phyloP scores from a whole-genome alignment of 2,888 invertebrate species.

The Spodoptera exigua region DNA sequence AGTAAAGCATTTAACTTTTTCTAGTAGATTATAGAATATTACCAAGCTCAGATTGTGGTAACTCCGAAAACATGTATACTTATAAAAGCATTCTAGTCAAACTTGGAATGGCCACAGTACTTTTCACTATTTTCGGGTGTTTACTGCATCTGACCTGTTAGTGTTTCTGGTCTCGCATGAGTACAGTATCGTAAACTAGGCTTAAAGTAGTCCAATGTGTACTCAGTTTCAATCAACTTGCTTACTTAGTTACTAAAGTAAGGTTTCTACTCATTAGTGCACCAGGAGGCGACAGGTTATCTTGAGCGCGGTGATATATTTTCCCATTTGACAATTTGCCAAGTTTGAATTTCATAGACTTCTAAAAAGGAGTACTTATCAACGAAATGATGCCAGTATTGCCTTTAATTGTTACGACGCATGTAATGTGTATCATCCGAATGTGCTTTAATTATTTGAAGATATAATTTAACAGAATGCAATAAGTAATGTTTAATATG shows the following conservation, averaged over 20 bases:
- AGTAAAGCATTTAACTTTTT: slow-evolving; percentile 66
- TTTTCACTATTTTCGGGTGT: slow-evolving; percentile 31
- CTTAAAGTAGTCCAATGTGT: slow-evolving; percentile 42
- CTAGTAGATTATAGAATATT: slow-evolving; percentile 55
- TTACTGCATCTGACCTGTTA: slow-evolving; percentile 40
- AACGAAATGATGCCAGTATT: slow-evolving; percentile 70
- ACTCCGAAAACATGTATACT: slow-evolving; percentile 38
- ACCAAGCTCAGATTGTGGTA: slow-evolving; percentile 48
- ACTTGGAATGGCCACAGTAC: slow-evolving; percentile 50
- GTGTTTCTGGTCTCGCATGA: slow-evolving; percentile 40
- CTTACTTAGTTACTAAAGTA: slow-evolving; percentile 21
- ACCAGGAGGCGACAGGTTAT: slow-evolving; percentile 29
- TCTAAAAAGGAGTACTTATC: slow-evolving; percentile 24
- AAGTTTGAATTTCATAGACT: slow-evolving; percentile 35
- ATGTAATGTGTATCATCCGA: slow-evolving; percentile 61
- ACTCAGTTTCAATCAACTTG: slow-evolving; percentile 29
- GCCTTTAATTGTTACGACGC: slow-evolving; percentile 70
- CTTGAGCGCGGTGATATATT: slow-evolving; percentile 32
- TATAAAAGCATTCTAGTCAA: slow-evolving; percentile 46
- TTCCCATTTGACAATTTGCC: slow-evolving; percentile 47
- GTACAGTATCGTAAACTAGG: slow-evolving; percentile 48
- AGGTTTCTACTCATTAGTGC: slow-evolving; percentile 39
- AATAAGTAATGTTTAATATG: slow-evolving; percentile 59
- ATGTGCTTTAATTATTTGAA: slow-evolving; percentile 58
- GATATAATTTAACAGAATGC: slow-evolving; percentile 67